A percentile compares a stretch with the other conserved stretches of the same genome.
Conservation (phyloP, 2,888 invertebrate genomes). For the Chloroclysta siterata region DNA sequence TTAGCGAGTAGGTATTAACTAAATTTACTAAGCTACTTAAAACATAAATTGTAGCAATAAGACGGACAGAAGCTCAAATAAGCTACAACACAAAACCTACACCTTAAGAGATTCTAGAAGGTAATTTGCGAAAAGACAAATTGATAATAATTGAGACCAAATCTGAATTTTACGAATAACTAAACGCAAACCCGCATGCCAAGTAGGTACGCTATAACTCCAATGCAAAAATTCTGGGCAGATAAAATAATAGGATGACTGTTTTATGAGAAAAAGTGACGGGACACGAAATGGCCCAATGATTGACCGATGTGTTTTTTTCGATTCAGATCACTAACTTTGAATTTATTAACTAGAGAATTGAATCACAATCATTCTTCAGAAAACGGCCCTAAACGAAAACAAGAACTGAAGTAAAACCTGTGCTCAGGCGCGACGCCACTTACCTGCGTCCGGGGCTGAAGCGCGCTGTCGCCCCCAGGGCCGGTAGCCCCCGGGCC, state of each 20-base stretch:
- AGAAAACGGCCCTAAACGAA: background rate
- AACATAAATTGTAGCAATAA: conserved; percentile 18
- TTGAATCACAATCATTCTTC: background rate
- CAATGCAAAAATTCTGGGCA: too few species aligned
- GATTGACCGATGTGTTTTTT: too few species aligned
- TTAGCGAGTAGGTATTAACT: background rate
- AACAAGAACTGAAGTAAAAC: background rate
- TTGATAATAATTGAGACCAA: too few species aligned
- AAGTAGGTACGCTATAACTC: too few species aligned
- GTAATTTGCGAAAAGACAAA: background rate
- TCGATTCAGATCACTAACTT: too few species aligned
- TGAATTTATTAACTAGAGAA: too few species aligned
- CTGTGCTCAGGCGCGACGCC: conserved; percentile 26
- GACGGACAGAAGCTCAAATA: conserved; percentile 18
- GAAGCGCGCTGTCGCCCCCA: conserved; percentile 4
- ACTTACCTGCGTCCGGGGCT: conserved; percentile 22
- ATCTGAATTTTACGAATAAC: too few species aligned
- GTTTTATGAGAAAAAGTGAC: too few species aligned
- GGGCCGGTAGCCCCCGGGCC: conserved; percentile 17
- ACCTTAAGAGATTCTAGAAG: background rate
- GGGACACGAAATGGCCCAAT: too few species aligned
- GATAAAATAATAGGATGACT: too few species aligned
- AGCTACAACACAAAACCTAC: conserved; percentile 1
- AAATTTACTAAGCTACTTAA: background rate
- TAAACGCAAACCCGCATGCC: too few species aligned